A percentile compares a stretch with the other conserved stretches of the same genome.
Conservation (phyloP, 2,113 vertebrate species). For the Prochilodus magdalenae region DNA sequence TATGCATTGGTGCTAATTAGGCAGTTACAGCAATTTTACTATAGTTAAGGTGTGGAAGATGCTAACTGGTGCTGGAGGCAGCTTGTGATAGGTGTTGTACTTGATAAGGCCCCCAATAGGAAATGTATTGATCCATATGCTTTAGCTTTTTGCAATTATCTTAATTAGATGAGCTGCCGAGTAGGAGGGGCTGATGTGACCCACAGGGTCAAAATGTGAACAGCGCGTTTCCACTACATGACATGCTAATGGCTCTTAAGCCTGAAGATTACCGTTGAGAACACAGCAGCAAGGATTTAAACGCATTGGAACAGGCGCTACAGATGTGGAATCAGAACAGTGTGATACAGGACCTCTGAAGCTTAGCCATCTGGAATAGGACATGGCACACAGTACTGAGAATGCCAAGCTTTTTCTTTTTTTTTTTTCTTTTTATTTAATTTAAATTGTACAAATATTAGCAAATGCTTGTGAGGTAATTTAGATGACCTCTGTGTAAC, state of each 20-base stretch:
- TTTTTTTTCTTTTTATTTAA: conserved; percentile 18
- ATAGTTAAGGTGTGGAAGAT: not conserved
- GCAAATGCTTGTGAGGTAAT: conserved; percentile 45
- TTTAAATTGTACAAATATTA: conserved; percentile 43
- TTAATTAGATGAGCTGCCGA: not conserved
- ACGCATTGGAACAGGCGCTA: conserved; percentile 36
- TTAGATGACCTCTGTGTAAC: conserved; percentile 39
- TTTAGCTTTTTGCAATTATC: not conserved
- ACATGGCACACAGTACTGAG: not conserved
- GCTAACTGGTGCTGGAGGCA: not conserved
- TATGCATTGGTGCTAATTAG: conserved; percentile 1
- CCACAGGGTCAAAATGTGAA: conserved; percentile 1
- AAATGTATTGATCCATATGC: not conserved
- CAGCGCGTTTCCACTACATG: not conserved
- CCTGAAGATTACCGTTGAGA: conserved; percentile 44
- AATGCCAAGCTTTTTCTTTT: conserved; percentile 41
- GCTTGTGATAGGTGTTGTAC: not conserved
- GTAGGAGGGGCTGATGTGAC: not conserved
- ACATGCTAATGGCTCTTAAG: conserved; percentile 41
- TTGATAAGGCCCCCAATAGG: not conserved
- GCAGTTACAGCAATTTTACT: too few relatives aligned
- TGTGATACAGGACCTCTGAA: conserved; percentile 28
- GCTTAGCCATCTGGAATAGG: conserved; percentile 56
- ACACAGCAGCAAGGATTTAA: conserved; percentile 30
- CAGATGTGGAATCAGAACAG: conserved; percentile 51